Evolutionary conservation across 1,140 invertebrate species (phyloP).

Genomic region (Argopecten irradians): DNA sequence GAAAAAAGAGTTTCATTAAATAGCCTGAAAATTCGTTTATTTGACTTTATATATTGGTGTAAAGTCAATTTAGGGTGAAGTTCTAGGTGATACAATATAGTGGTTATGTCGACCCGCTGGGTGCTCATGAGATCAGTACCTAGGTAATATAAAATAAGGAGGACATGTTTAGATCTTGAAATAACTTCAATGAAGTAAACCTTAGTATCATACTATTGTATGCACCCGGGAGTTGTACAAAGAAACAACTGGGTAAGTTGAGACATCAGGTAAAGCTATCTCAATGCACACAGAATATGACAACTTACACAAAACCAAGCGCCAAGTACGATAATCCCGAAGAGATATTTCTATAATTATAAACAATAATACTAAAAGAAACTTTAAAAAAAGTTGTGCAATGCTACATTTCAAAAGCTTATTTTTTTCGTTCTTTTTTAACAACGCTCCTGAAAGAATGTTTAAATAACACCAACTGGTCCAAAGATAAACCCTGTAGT

Average conservation of each 20-base stretch:
- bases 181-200: not conserved
- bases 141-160: too few species aligned
- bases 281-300: not conserved
- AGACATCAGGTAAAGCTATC: not conserved
- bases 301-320: not conserved
- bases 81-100: too few species aligned
- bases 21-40: too few species aligned
- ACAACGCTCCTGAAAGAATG: not conserved
- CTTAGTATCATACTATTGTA: not conserved
- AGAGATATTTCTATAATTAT: not conserved
- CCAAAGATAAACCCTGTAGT: not conserved
- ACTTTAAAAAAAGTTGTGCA: not conserved
- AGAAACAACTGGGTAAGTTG: not conserved
- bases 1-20: too few species aligned
- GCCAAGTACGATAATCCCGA: not conserved
- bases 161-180: not conserved
- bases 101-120: too few species aligned
- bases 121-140: too few species aligned
- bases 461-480: not conserved
- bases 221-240: not conserved
- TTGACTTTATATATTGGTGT: too few species aligned
- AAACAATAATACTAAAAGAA: not conserved
- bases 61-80: too few species aligned
- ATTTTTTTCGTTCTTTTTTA: not conserved
- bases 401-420: not conserved